A percentile compares a stretch with the other conserved stretches of the same genome.
phyloP scores from a whole-genome alignment of 2,113 vertebrate species.

The Hypomesus transpacificus region DNA sequence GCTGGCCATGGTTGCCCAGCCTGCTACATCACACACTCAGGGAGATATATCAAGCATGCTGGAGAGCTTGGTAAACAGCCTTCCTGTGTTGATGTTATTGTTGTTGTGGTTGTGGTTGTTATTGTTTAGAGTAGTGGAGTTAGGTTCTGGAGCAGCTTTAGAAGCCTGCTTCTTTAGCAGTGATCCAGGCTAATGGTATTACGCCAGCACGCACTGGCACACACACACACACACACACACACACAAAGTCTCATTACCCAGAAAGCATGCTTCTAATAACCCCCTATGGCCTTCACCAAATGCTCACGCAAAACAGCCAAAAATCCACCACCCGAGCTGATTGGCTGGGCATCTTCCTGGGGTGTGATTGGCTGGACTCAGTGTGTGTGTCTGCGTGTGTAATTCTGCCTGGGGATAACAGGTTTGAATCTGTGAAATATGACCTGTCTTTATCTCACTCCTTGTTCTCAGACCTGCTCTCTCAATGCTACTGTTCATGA shows the following conservation, averaged over 20 bases:
- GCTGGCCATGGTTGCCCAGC: neutral
- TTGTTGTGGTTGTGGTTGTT: conserved; percentile 11
- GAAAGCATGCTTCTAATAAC: conserved; percentile 60
- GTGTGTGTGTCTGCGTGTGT: conserved; percentile 42
- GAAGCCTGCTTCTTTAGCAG: conserved; percentile 62
- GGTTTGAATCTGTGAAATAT: conserved; percentile 27
- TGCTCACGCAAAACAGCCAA: conserved; percentile 59
- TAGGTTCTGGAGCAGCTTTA: conserved; percentile 40
- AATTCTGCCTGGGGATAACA: conserved; percentile 32
- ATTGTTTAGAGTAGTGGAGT: neutral
- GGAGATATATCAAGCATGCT: neutral
- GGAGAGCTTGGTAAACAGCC: neutral
- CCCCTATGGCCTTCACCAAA: conserved; percentile 62
- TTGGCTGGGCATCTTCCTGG: conserved; percentile 28
- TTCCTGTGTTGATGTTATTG: neutral
- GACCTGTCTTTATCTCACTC: conserved; percentile 20
- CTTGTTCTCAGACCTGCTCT: neutral
- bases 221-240: no score
- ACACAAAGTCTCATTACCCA: conserved; percentile 55
- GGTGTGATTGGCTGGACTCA: no score
- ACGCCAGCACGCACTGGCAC: conserved; percentile 52
- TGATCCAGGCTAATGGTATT: conserved; percentile 74
- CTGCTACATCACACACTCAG: neutral
- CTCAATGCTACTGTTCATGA: neutral
- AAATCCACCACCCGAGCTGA: conserved; percentile 38